Base-by-base conservation (phyloP, 1,140 invertebrate genomes). In the Lepidostoma basale region DNA sequence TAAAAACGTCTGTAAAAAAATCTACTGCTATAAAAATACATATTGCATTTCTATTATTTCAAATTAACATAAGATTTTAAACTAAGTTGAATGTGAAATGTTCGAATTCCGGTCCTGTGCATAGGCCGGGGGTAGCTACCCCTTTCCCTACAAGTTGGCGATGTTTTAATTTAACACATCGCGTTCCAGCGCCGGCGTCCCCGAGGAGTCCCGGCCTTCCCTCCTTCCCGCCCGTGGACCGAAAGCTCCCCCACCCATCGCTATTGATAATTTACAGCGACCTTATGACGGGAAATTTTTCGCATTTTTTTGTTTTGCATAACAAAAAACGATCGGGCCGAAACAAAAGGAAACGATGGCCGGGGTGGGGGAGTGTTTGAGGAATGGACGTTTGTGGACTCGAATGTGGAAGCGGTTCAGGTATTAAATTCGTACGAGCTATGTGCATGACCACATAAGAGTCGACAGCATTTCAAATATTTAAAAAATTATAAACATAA, bases 161-260 rank as follows among this genome's bases (percentile, higher is more conserved):
- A 72, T 72, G 70, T 72, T 72, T 72, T 72, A 72, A 72, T 72
- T 72, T 72, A 72, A 72, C 70, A 72, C 70, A 72, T 68, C 65
- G 66, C 60, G 62, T 26, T 33, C 69, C 36, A 14, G 30, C 18
- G 33, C 69, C 54, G 16, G 20, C 39, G 56, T 60, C 56, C 56
- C 56, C 12, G 56, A 60, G 56, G 56, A 60, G 42, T 18, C 26
- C 9, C 58, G 42, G 30, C 63, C 44, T 9, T 20, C 56, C 59
- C 30, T 28, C 42, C 14, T 18, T 1, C 49, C 12, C 16, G 60
- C 20, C 39, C 23, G 0, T 54, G 47, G 49, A 49, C n/a, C n/a
- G n/a, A n/a, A n/a, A n/a, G n/a, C n/a, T n/a, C 33, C 3, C 45
- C 40, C 47, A 36, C 23, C 49, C 20, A 12, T 14, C 62, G 23